Base-by-base conservation (phyloP, 1,140 invertebrate species). In the Leucophenga varia region DNA sequence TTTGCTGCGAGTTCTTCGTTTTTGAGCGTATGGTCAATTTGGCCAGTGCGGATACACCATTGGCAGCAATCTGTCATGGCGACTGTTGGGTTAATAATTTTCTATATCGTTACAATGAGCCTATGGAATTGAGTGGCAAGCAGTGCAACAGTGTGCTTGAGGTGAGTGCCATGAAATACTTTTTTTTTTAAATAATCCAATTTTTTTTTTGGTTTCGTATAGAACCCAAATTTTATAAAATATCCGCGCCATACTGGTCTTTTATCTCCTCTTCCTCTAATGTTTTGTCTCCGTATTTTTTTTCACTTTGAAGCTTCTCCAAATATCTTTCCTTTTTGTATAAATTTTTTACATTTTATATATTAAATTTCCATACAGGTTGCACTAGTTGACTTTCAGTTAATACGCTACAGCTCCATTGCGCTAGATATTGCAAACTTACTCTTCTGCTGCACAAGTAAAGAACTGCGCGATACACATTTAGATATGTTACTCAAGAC, bases 41-140 rank as follows among this genome's bases (percentile, higher is more conserved):
- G 43, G 83, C 83, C 2, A 75, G 80, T 2, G 76, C 81, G 0
- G 76, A 79, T 50, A 84, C 85, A 14, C 80, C 83, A 0, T 64
- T 87, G 14, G 82, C 83, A 0, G 84, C 86, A 3, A 83, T 89
- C 44, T 83, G 83, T 46, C 87, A 89, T 52, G 87, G 87, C 0
- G 86, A 88, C 49, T 88, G 85, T 60, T 88, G 86, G 86, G 86
- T 85, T 1, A 88, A 88, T 52, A 89, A 89, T 67, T 81, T 88
- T 52, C 57, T 88, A 1, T 88, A 87, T 57, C 76, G 79, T 37
- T 82, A 84, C 49, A 77, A 79, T 25, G n/a, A n/a, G n/a, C n/a
- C n/a, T n/a, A n/a, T n/a, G n/a, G n/a, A n/a, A n/a, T 52, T 52
- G 7, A 47, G 58, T 28, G 59, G 56, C 48, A 43, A 46, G n/a